Evolutionary conservation across 2,797 vertebrate genomes (phyloP), one percentile per base, ranked within the genome.

Genomic region (Gymnodraco acuticeps): DNA sequence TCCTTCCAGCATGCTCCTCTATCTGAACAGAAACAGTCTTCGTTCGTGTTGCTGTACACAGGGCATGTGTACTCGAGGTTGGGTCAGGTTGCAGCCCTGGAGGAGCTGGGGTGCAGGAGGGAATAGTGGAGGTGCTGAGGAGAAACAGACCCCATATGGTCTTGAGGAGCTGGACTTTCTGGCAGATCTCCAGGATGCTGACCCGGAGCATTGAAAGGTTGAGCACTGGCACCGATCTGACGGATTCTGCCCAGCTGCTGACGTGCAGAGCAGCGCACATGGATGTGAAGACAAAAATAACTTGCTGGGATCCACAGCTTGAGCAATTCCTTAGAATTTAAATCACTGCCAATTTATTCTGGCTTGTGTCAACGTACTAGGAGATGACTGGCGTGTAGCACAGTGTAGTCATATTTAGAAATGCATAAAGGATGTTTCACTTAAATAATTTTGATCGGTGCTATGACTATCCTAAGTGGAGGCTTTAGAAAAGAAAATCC

Each of bases 181-280:
- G 86, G 86, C 86, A 67, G 54, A 48, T 75, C 52, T 87, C 89
- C 80, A 81, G 78, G 76, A 89, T 48, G 64, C 80, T 91, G 90
- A 93, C 90, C 92, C 84, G 42, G 66, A 89, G 81, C 66, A 33
- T 31, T 73, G 61, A 80, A 71, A 86, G 80, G 88, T 87, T 84
- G 84, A 76, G 77, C 74, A 45, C 69, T 76, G 78, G 86, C 89
- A 88, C 78, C 20, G 3, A 77, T 87, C 84, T 84, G 90, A 87
- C 75, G 85, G 90, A 91, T 83, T 89, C 81, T 81, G 80, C 88
- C 90, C 88, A 80, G 87, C 90, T 86, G 89, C 88, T 91, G 89
- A 93, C 87, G 83, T 87, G 81, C 88, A 90, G 80, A 82, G 82
- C 68, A 70, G 69, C 60, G 31, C 79, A 82, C 84, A 62, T 86